Conservation (phyloP, 2,888 invertebrate genomes). For the Drosophila colorata region DNA sequence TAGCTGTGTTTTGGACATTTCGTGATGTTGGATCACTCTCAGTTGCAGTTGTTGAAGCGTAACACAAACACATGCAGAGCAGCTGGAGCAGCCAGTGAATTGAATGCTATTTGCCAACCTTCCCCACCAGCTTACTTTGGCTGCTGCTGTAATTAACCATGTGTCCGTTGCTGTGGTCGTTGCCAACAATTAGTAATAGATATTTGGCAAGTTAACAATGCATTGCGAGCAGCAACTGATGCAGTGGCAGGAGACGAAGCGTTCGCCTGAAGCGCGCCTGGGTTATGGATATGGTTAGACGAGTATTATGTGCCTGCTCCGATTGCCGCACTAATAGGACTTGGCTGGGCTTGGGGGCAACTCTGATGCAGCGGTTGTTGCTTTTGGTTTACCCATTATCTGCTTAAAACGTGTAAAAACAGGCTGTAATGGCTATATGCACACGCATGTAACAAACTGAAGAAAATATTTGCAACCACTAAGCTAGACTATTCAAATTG, state of each 20-base stretch:
- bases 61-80: constrained; percentile 1
- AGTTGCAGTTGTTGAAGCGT: background rate
- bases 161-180: constrained; percentile 45
- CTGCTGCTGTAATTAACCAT: constrained; percentile 47
- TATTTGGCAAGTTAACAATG: constrained; percentile 64
- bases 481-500: too few species aligned
- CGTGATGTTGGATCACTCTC: background rate
- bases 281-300: constrained; percentile 40
- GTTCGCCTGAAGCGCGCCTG: constrained; percentile 33
- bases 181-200: constrained; percentile 61
- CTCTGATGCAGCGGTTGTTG: background rate
- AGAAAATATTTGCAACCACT: too few species aligned
- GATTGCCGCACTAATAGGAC: constrained; percentile 34
- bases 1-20: background rate
- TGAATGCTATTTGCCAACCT: background rate
- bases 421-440: too few species aligned
- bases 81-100: background rate
- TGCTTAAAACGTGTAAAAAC: too few species aligned
- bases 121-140: too few species aligned
- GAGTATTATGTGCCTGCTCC: constrained; percentile 26
- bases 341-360: constrained; percentile 14
- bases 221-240: constrained; percentile 22
- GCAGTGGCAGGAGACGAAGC: constrained; percentile 3
- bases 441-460: too few species aligned
- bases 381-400: background rate